Percentiles rank a stretch among this genome's conserved stretches.
Evolutionary conservation across 1,140 invertebrate genomes (phyloP).

Genomic region (Telenomus remus): DNA sequence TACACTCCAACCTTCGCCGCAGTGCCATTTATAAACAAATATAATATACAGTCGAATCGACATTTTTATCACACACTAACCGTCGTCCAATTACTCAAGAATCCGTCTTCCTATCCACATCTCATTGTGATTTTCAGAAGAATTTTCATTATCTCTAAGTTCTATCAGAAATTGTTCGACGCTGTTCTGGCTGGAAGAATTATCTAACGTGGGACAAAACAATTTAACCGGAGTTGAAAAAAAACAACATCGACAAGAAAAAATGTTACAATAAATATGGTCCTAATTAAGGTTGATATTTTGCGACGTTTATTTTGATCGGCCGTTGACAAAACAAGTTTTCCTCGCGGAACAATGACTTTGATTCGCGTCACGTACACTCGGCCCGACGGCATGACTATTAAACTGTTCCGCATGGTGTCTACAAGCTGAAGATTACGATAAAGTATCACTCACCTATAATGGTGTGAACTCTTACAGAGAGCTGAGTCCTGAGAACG

Average conservation of each 20-base stretch:
- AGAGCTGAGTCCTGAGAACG: slow-evolving; percentile 95
- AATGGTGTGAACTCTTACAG: slow-evolving; percentile 97
- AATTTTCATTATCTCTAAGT: slow-evolving; percentile 25
- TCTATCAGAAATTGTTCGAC: slow-evolving; percentile 29
- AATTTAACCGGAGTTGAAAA: too few species aligned
- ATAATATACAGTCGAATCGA: too few species aligned
- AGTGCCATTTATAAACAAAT: too few species aligned
- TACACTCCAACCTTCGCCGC: neutral
- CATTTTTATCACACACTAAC: too few species aligned
- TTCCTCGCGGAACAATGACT: slow-evolving; percentile 12
- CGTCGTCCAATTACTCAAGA: too few species aligned
- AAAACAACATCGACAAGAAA: too few species aligned
- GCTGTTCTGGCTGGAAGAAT: slow-evolving; percentile 2
- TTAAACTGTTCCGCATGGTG: slow-evolving; percentile 42
- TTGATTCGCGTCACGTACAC: slow-evolving; percentile 34
- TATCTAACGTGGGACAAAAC: neutral
- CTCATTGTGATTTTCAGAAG: slow-evolving; percentile 16
- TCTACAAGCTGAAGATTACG: slow-evolving; percentile 51
- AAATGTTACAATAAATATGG: slow-evolving; percentile 10
- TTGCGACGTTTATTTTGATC: neutral
- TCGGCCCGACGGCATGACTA: slow-evolving; percentile 28
- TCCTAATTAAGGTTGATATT: slow-evolving; percentile 20
- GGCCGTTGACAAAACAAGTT: slow-evolving; percentile 15
- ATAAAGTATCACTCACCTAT: slow-evolving; percentile 87
- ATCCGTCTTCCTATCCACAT: too few species aligned